Evolutionary conservation across 2,797 vertebrate species (phyloP).

Genomic region (Molossus alvarezi): DNA sequence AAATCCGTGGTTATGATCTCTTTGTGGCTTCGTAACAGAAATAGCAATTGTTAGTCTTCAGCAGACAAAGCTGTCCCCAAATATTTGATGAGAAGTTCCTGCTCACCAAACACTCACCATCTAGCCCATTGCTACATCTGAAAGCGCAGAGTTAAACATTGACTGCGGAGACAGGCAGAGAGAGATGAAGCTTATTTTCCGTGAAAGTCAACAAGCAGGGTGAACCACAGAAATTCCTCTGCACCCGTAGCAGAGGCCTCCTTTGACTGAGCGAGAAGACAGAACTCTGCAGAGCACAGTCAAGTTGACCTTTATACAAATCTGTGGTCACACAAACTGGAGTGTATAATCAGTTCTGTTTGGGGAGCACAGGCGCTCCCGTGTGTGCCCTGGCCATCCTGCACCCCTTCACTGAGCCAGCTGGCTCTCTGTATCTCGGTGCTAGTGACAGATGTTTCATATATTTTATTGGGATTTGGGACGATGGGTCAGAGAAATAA

Average conservation of each 20-base stretch:
- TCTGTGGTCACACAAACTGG: not conserved
- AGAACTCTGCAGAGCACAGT: not conserved
- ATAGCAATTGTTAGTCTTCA: slow-evolving; percentile 10
- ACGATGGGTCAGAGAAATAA: slow-evolving; percentile 60
- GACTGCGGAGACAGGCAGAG: not conserved
- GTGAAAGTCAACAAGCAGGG: not conserved
- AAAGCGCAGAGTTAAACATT: not conserved
- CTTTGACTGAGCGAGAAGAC: not conserved
- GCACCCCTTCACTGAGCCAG: not conserved
- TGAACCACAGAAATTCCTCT: not conserved
- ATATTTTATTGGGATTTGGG: slow-evolving; percentile 24
- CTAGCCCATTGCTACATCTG: not conserved
- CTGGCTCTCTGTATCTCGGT: not conserved
- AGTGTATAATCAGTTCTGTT: not conserved
- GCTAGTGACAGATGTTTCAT: slow-evolving; percentile 53
- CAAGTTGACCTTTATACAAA: slow-evolving; percentile 26
- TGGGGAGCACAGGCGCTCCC: slow-evolving; percentile 2
- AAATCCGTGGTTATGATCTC: slow-evolving; percentile 38
- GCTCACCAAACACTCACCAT: not conserved
- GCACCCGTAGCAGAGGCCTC: not conserved
- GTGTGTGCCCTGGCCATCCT: not conserved
- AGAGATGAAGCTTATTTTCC: not conserved
- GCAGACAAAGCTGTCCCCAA: not conserved
- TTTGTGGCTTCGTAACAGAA: slow-evolving; percentile 38
- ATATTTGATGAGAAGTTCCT: not conserved